Conservation (phyloP, 2,797 vertebrate genomes). For the Hirundo rustica region DNA sequence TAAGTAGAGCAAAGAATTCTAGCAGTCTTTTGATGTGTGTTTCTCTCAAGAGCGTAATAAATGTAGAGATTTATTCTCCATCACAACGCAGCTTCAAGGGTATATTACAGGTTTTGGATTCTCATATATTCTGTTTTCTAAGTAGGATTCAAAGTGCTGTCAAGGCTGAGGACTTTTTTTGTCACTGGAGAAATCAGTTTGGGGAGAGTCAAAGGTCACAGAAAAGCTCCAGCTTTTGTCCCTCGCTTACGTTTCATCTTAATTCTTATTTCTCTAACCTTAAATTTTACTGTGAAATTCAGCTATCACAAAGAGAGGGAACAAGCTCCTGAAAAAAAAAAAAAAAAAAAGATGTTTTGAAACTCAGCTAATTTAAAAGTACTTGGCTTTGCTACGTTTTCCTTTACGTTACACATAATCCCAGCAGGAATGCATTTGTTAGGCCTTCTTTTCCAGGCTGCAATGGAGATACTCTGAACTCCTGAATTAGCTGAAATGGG, state of each 20-base stretch:
- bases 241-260: fast-evolving
- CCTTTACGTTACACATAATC: too few relatives aligned
- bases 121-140: background rate
- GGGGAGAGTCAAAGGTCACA: background rate
- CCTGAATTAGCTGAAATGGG: too few relatives aligned
- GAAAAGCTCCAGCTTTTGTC: background rate
- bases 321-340: fast-evolving
- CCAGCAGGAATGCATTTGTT: too few relatives aligned
- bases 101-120: background rate
- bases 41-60: background rate
- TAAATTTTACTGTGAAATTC: background rate
- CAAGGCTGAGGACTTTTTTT: background rate
- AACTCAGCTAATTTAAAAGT: too few relatives aligned
- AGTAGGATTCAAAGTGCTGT: background rate
- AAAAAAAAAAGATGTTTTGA: too few relatives aligned
- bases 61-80: background rate
- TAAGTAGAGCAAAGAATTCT: background rate
- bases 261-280: background rate
- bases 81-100: background rate
- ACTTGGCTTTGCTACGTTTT: too few relatives aligned
- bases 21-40: background rate
- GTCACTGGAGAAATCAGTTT: background rate
- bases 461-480: too few relatives aligned
- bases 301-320: background rate
- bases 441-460: too few relatives aligned